A percentile compares a stretch with the other conserved stretches of the same genome.
These are phyloP conservation scores for Chrysomela aeneicollis DNA, from an alignment of 2,888 invertebrate species.

Conservation along the genomic window DNA sequence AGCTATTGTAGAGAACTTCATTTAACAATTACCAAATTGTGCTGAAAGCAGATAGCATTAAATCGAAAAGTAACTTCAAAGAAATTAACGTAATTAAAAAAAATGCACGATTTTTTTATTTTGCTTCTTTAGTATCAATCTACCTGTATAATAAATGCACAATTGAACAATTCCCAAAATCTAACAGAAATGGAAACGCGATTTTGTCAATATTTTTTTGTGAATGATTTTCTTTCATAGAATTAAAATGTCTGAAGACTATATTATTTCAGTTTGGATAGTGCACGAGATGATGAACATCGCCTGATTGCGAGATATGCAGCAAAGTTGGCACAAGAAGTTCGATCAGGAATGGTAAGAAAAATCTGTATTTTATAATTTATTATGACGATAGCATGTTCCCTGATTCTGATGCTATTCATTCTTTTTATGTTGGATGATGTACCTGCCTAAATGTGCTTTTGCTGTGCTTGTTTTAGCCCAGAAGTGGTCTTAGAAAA, in stretches of 20 bases:
- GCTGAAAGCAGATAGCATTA: too few species aligned
- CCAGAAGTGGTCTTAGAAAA: conserved; percentile 66
- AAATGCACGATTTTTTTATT: too few species aligned
- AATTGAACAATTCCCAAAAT: too few species aligned
- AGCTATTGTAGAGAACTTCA: too few species aligned
- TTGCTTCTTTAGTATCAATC: too few species aligned
- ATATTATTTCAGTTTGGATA: conserved; percentile 56
- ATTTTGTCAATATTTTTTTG: too few species aligned
- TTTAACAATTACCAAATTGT: too few species aligned
- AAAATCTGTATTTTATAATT: conserved; percentile 3
- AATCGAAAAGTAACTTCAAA: too few species aligned
- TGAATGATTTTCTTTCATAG: too few species aligned
- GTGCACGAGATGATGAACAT: conserved; percentile 86
- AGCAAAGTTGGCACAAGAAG: conserved; percentile 92
- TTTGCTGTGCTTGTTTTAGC: conserved; percentile 63
- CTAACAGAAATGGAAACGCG: too few species aligned
- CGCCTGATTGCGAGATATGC: conserved; percentile 96
- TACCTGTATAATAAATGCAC: too few species aligned
- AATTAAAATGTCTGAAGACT: neutral
- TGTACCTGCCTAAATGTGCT: conserved; percentile 55
- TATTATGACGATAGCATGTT: conserved; percentile 38
- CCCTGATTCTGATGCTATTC: conserved; percentile 31
- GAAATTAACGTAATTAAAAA: too few species aligned
- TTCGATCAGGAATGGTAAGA: conserved; percentile 71
- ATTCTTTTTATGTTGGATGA: conserved; percentile 44